phyloP scores from a whole-genome alignment of 2,113 vertebrate species.

The Eulacestoma nigropectus region DNA sequence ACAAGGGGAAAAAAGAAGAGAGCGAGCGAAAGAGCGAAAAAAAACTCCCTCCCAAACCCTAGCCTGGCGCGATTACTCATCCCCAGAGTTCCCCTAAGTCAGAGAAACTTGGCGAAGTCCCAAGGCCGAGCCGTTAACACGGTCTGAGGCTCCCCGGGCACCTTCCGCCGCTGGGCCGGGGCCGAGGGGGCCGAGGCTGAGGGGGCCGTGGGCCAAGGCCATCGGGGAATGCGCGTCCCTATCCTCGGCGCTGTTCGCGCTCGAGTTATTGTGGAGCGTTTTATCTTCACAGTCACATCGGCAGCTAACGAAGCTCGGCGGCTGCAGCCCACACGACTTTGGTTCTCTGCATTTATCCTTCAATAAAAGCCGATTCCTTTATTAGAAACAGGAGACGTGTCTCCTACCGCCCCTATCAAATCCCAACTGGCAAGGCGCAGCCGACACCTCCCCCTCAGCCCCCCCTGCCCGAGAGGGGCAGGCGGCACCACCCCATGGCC shows the following conservation, averaged over 20 bases:
- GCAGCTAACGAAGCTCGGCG: slow-evolving; percentile 62
- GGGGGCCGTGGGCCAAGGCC: background rate
- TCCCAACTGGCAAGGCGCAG: slow-evolving; percentile 51
- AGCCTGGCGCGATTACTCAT: slow-evolving; percentile 72
- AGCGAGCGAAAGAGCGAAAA: background rate
- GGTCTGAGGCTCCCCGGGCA: slow-evolving; percentile 25
- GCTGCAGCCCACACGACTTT: slow-evolving; percentile 62
- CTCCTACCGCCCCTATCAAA: slow-evolving; percentile 59
- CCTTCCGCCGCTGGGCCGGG: background rate
- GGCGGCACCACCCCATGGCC: background rate
- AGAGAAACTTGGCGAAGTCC: slow-evolving; percentile 69
- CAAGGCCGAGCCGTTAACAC: slow-evolving; percentile 51
- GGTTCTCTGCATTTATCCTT: slow-evolving; percentile 62
- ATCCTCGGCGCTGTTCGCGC: background rate
- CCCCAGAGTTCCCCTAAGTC: slow-evolving; percentile 73
- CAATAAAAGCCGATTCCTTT: slow-evolving; percentile 66
- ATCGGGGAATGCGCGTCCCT: background rate
- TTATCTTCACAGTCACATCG: slow-evolving; percentile 58
- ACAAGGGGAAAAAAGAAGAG: slow-evolving; percentile 33
- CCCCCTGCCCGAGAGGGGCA: slow-evolving; percentile 7
- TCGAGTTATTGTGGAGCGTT: slow-evolving; percentile 36
- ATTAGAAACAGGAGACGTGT: slow-evolving; percentile 68
- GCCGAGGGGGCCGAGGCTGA: background rate
- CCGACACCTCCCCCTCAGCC: slow-evolving; percentile 16
- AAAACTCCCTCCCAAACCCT: slow-evolving; percentile 56